Base-by-base conservation (phyloP, 2,113 vertebrate genomes). In the Nothoprocta perdicaria region DNA sequence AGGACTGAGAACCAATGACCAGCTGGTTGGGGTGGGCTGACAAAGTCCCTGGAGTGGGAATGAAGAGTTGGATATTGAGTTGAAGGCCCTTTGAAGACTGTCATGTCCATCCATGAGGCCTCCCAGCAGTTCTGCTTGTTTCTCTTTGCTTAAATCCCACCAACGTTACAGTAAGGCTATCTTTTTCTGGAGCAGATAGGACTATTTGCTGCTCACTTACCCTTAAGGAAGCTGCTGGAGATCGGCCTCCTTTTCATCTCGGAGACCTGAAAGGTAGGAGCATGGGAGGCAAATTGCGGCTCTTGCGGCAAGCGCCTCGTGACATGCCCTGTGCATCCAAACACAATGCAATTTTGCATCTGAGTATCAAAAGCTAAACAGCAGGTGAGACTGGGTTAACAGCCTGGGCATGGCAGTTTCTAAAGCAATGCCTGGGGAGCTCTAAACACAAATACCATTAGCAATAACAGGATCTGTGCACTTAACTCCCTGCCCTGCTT, bases 361-460 rank as follows among this genome's bases (percentile, higher is more conserved):
- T 5, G 26, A 79, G 84, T 33, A 66, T 40, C 75, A 19, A 76
- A 80, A 92, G 52, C 84, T 45, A 80, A 83, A 58, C 53, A 90
- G 91, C 86, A 92, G 89, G 91, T 85, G 84, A 89, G 86, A 14
- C 65, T 46, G 67, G 80, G 83, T 92, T 82, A 80, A 77, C 76
- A 78, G 80, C 73, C 73, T 55, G 84, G 84, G 73, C 86, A 80
- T 7, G 19, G 43, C 77, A 46, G 60, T 33, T 72, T 83, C 68
- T 57, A 45, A 85, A 88, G 86, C 77, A 88, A 77, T 1, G 61
- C 77, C 84, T 81, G 66, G 84, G 91, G 89, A 93, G 90, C 65
- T 83, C 33, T 68, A 46, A 87, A 91, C 74, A 78, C 91, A 84
- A 92, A 89, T 82, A 88, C 82, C 71, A 81, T 93, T 63, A 93